phyloP scores from a whole-genome alignment of 2,797 vertebrate genomes.

The Basileuterus tristriatus region DNA sequence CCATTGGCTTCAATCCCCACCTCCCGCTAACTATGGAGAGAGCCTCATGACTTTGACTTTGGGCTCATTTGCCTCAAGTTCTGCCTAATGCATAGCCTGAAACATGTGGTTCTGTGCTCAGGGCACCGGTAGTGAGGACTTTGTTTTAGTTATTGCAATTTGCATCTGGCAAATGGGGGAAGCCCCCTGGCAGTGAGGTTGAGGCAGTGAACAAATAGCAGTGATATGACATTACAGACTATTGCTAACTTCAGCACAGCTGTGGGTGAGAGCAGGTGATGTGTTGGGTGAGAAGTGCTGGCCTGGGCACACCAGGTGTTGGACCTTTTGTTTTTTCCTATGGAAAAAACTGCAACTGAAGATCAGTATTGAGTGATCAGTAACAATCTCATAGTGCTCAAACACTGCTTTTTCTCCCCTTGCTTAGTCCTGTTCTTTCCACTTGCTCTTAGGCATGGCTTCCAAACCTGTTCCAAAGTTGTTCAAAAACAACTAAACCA shows the following conservation, averaged over 20 bases:
- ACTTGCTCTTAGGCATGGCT: background rate
- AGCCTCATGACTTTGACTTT: constrained; percentile 65
- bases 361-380: background rate
- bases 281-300: background rate
- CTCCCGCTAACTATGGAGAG: background rate
- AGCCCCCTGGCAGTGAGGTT: background rate
- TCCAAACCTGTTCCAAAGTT: background rate
- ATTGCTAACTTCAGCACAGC: background rate
- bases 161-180: background rate
- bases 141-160: background rate
- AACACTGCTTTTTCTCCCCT: background rate
- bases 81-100: background rate
- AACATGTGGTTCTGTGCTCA: background rate
- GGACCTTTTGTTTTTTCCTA: background rate
- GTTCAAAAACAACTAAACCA: background rate
- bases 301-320: background rate
- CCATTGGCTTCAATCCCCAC: constrained; percentile 10
- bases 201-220: background rate
- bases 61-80: constrained; percentile 33
- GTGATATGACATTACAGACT: background rate
- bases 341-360: background rate
- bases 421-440: background rate
- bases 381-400: background rate
- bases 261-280: background rate
- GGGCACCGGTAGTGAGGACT: background rate